Evolutionary conservation across 2,113 vertebrate species (phyloP).

Genomic region (Labeo catla): DNA sequence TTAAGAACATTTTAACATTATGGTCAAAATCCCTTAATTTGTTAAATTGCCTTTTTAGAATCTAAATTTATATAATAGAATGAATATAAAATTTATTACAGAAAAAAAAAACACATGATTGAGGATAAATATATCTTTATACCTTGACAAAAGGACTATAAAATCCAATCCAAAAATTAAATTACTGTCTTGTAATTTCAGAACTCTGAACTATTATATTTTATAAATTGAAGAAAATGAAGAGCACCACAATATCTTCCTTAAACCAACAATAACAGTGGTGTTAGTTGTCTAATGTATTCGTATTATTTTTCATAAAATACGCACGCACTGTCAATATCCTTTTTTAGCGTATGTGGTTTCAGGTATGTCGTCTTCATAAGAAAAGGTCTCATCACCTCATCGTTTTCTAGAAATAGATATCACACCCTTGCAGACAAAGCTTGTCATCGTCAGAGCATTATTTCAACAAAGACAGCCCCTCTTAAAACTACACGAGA

Average conservation of each 20-base stretch:
- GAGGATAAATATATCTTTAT: not conserved
- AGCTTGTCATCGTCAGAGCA: slow-evolving; percentile 31
- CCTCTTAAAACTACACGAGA: slow-evolving; percentile 32
- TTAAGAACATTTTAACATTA: not conserved
- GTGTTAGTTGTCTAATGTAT: slow-evolving; percentile 23
- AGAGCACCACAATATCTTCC: not conserved
- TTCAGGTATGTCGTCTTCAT: slow-evolving; percentile 39
- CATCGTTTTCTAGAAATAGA: slow-evolving; percentile 29
- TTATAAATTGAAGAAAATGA: not conserved
- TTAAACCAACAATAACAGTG: slow-evolving; percentile 19
- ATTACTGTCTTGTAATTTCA: not conserved
- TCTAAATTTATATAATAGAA: not conserved
- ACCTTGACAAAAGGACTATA: not conserved
- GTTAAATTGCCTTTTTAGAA: not conserved
- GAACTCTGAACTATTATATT: not conserved
- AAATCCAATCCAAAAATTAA: not conserved
- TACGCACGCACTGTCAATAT: not conserved
- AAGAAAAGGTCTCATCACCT: slow-evolving; percentile 59
- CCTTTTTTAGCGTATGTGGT: not conserved
- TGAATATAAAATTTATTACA: not conserved
- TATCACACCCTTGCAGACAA: slow-evolving; percentile 63
- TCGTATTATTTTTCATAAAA: slow-evolving; percentile 26
- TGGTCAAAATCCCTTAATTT: not conserved
- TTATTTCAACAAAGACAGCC: slow-evolving; percentile 58
- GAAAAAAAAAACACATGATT: not conserved